Percentiles rank a stretch among this genome's conserved stretches.
phyloP scores from a whole-genome alignment of 1,140 invertebrate species.

The Hylaeus volcanicus region DNA sequence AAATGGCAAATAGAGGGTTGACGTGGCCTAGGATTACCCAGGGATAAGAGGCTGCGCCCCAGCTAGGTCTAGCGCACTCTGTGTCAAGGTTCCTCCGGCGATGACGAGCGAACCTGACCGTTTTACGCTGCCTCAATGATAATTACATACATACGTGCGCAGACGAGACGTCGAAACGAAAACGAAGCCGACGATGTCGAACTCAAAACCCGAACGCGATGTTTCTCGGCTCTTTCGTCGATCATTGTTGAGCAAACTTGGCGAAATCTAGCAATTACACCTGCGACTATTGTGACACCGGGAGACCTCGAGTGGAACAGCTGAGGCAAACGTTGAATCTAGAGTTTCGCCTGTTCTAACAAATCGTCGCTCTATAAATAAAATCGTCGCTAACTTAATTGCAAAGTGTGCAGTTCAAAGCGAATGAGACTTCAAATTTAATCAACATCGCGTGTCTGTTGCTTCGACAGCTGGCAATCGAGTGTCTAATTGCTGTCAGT shows the following conservation, averaged over 20 bases:
- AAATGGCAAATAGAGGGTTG: too few relatives aligned
- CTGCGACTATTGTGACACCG: background rate
- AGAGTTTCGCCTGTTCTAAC: too few relatives aligned
- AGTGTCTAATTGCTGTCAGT: too few relatives aligned
- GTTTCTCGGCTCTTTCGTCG: background rate
- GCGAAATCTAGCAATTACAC: background rate
- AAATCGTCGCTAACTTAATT: too few relatives aligned
- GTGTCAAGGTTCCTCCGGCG: conserved; percentile 21
- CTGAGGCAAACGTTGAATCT: too few relatives aligned
- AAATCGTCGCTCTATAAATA: too few relatives aligned
- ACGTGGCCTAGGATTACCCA: conserved; percentile 1
- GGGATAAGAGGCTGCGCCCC: background rate
- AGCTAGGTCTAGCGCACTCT: background rate
- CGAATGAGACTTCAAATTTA: too few relatives aligned
- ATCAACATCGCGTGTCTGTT: too few relatives aligned
- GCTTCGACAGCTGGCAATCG: too few relatives aligned
- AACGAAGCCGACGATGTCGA: background rate
- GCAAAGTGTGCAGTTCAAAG: too few relatives aligned
- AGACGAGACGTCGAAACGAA: background rate
- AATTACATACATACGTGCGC: conserved; percentile 8
- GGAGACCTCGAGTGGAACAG: background rate
- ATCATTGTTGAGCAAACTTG: background rate
- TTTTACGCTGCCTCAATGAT: conserved; percentile 26
- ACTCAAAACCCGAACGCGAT: background rate
- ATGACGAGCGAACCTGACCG: background rate